Conservation (phyloP, 2,797 vertebrate genomes). For the Petrocephalus sullivani region DNA sequence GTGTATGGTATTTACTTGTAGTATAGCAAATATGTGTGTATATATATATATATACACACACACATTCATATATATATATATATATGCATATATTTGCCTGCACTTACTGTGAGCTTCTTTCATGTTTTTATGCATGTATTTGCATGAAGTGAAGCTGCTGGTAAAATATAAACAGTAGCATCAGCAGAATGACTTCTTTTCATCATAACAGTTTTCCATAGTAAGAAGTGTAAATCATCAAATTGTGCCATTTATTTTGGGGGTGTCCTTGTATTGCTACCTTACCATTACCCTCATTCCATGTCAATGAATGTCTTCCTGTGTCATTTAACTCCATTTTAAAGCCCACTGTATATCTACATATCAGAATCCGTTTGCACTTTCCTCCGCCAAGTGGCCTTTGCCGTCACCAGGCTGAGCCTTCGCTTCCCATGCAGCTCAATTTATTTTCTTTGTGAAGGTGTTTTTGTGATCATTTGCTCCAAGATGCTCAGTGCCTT, state of each 20-base stretch:
- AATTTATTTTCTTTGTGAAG: neutral
- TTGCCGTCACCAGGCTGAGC: neutral
- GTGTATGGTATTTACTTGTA: neutral
- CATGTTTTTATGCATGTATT: slow-evolving; percentile 2
- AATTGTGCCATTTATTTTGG: neutral
- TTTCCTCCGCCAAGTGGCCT: neutral
- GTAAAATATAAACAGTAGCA: neutral
- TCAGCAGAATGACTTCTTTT: neutral
- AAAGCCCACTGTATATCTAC: neutral
- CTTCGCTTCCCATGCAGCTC: neutral
- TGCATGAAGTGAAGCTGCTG: neutral
- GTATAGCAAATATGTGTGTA: neutral
- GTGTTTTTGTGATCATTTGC: neutral
- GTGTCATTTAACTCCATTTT: neutral
- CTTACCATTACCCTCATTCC: neutral
- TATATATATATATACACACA: neutral
- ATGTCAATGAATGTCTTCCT: neutral
- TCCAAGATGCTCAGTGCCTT: neutral
- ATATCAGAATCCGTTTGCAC: neutral
- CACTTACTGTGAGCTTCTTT: neutral
- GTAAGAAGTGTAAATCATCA: neutral
- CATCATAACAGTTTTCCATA: neutral
- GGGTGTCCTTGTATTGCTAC: neutral
- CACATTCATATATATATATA: neutral
- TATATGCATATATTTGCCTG: neutral